phyloP scores from a whole-genome alignment of 2,113 vertebrate species.

The Apodemus speciosus region DNA sequence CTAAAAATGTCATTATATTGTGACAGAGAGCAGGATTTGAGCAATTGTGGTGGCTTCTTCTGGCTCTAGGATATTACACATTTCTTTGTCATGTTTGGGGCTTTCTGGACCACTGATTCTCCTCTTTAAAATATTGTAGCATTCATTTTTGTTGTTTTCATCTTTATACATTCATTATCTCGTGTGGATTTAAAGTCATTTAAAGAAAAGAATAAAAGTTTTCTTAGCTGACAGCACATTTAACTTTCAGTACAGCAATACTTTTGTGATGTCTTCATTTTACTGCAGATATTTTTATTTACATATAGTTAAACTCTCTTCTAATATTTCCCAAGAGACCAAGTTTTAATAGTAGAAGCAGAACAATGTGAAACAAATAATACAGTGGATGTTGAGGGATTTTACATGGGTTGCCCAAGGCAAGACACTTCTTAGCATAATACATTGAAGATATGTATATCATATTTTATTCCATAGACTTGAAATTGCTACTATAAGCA shows the following conservation, averaged over 20 bases:
- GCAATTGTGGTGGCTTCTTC: conserved; percentile 43
- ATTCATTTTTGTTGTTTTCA: conserved; percentile 57
- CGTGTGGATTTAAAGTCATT: conserved; percentile 63
- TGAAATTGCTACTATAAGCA: conserved; percentile 29
- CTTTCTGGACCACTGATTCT: conserved; percentile 44
- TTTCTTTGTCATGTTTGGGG: conserved; percentile 21
- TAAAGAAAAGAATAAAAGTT: conserved; percentile 58
- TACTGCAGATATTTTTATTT: conserved; percentile 74
- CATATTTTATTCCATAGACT: conserved; percentile 45
- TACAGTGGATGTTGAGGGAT: conserved; percentile 56
- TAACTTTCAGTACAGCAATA: conserved; percentile 71
- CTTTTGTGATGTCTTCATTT: conserved; percentile 74
- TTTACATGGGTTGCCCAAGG: conserved; percentile 74
- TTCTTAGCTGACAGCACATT: conserved; percentile 65
- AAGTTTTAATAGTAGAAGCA: conserved; percentile 72
- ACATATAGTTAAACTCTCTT: conserved; percentile 72
- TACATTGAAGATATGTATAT: conserved; percentile 30
- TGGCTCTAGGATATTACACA: conserved; percentile 39
- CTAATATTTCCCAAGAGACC: conserved; percentile 72
- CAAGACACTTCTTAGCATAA: conserved; percentile 68
- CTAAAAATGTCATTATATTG: conserved; percentile 51
- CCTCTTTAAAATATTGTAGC: conserved; percentile 39
- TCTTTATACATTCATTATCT: conserved; percentile 64
- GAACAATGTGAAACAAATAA: conserved; percentile 70
- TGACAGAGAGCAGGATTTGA: conserved; percentile 40